Evolutionary conservation across 2,888 invertebrate genomes (phyloP), one percentile per base, ranked within the genome.

Genomic region (Platypus cylindrus): DNA sequence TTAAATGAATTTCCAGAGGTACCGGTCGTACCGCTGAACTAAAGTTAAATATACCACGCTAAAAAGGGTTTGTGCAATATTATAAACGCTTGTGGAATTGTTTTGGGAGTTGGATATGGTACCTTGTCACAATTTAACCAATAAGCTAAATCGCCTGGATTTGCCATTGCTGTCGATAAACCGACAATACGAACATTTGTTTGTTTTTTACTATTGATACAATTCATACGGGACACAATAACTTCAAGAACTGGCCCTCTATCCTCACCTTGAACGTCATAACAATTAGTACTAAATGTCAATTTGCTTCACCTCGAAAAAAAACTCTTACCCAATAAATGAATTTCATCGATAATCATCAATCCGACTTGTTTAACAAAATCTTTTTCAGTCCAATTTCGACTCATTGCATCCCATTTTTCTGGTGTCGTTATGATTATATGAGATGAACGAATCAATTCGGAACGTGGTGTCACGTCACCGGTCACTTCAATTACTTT

Each of bases 351-450:
- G 45, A 99, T 95, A 17, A 98, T 79, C 43, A 97, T 84, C 5
- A 97, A 66, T 0, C 84, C 79, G 0, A 97, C 93, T 51, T 87
- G 75, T 36, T 77, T 74, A 0, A 99, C 97, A 54, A 97, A 99
- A 59, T 79, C 81, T 48, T 98, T 73, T 0, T 90, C 94, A 56
- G 95, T 93, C 97, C 97, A 99, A 41, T 90, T 91, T 39, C 97
- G 74, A 63, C 93, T 94, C 53, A 99, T 89, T 34, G 97, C 97
- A 62, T 99, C 98, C 98, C 98, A 99, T 60, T 99, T 99, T 64
- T 99, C 98, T 0, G 98, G 98, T 0, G 98, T 99, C 0, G 98
- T 98, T 1, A 99, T 91, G 47, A 99, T 97, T 1, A 99, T 78
- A 57, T 87, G 81, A 0, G 94, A 81, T 32, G 64, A 73, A 1